Evolutionary conservation across 1,140 invertebrate species (phyloP), one percentile per base, ranked within the genome.

Genomic region (Macrotrachela quadricornifera): DNA sequence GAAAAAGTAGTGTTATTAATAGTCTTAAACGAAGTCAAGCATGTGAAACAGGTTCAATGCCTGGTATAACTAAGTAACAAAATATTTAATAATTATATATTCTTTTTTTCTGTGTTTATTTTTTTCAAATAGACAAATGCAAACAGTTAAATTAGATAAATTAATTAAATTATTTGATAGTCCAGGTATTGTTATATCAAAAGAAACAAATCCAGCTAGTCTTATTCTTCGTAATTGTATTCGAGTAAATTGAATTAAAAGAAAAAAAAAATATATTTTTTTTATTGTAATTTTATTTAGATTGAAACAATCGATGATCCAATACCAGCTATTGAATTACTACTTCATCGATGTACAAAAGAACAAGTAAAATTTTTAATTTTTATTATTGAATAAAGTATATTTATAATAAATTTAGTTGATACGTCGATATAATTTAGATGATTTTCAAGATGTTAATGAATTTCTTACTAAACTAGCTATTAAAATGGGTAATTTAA

Each of bases 1-100:
- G 94, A n/a, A 99, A 99, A 75, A 95, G 88, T 63, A 94, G 87
- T 59, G 79, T 99, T 40, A 97, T 99, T 54, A 99, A 99, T 75
- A 96, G 90, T 64, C 73, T 99, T 54, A 96, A 95, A 66, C 76
- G 92, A 59, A 82, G 78, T 40, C 80, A 79, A 63, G 82, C 85
- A 12, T 99, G 92, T 67, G 82, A 79, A 70, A 85, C 92, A 60
- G 92, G 91, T 44, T 82, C 82, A 47, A 82, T 80, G 21, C 87
- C 92, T 47, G 92, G 91, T 59, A 74, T 92, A 38, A 92, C 87
- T 1, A 30, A 87, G 42, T 18, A 44, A n/a, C 9, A 2, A 9
- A 44, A 44, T 9, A 18, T 4, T 9, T 3, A 4, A 30, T 30
- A 2, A 4, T 30, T 30, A 30, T 30, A 8, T 4, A 30, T 30